These are phyloP conservation scores for Taenioides sp. DNA, from an alignment of 2,797 vertebrate genomes.

Conservation along the genomic window DNA sequence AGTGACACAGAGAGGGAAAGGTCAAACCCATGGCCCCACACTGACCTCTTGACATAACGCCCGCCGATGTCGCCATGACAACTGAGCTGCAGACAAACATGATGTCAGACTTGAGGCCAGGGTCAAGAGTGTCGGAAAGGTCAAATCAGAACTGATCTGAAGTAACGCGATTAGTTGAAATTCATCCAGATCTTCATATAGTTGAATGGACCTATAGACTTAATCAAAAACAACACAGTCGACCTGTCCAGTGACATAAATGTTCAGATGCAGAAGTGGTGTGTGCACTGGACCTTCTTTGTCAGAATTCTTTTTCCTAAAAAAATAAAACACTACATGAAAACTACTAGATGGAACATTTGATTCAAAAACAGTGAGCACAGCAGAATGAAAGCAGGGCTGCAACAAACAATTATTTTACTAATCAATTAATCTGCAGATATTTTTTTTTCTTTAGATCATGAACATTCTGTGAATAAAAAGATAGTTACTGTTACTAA, in stretches of 20 bases:
- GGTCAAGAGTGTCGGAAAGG: conserved; percentile 25
- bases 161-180: conserved; percentile 1
- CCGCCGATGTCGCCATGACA: conserved; percentile 65
- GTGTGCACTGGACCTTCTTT: neutral
- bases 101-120: conserved; percentile 53
- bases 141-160: conserved; percentile 47
- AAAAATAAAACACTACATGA: no score
- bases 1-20: conserved; percentile 73
- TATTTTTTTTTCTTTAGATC: no score
- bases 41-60: conserved; percentile 60
- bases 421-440: no score
- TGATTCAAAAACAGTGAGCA: no score
- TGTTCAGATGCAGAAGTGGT: neutral
- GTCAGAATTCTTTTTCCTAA: no score
- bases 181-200: neutral
- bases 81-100: conserved; percentile 75
- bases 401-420: no score
- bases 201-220: neutral
- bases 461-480: no score
- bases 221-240: neutral
- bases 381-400: no score
- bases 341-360: no score
- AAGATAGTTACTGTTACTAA: neutral
- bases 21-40: conserved; percentile 65
- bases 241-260: neutral